Evolutionary conservation across 2,888 invertebrate species (phyloP).

Genomic region (Pterostichus madidus): DNA sequence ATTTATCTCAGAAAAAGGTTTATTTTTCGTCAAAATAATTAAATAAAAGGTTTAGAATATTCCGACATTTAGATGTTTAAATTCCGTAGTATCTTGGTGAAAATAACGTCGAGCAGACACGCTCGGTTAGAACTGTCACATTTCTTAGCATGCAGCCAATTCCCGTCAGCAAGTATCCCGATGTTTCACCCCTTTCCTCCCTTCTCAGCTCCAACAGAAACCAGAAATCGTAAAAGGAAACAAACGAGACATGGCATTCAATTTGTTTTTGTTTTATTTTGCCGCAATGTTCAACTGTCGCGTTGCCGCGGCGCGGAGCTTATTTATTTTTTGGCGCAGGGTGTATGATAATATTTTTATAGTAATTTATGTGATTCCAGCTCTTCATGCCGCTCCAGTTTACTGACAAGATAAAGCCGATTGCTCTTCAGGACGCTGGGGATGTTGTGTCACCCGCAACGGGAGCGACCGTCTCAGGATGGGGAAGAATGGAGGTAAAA

Average conservation of each 20-base stretch:
- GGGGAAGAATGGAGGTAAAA: constrained; percentile 36
- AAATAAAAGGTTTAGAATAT: no score
- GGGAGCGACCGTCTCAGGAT: constrained; percentile 25
- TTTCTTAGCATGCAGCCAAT: constrained; percentile 43
- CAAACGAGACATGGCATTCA: constrained; percentile 52
- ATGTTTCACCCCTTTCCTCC: background rate
- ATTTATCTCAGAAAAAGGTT: no score
- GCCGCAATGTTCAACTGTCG: constrained; percentile 23
- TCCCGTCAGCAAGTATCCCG: constrained; percentile 18
- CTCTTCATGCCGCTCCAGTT: constrained; percentile 40
- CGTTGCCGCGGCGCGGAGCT: constrained; percentile 7
- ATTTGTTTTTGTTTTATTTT: constrained; percentile 59
- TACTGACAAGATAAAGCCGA: constrained; percentile 44
- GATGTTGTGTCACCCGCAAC: background rate
- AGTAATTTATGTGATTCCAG: constrained; percentile 50
- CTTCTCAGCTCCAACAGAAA: background rate
- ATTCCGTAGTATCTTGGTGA: constrained; percentile 23
- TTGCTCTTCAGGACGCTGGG: constrained; percentile 35
- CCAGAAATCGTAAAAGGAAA: constrained; percentile 36
- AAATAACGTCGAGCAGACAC: constrained; percentile 37
- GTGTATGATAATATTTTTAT: constrained; percentile 50
- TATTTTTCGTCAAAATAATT: no score
- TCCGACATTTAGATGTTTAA: background rate
- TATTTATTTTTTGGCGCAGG: constrained; percentile 50
- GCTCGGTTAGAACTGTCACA: constrained; percentile 35